phyloP scores from a whole-genome alignment of 2,113 vertebrate species.

The Pseudonaja textilis region DNA sequence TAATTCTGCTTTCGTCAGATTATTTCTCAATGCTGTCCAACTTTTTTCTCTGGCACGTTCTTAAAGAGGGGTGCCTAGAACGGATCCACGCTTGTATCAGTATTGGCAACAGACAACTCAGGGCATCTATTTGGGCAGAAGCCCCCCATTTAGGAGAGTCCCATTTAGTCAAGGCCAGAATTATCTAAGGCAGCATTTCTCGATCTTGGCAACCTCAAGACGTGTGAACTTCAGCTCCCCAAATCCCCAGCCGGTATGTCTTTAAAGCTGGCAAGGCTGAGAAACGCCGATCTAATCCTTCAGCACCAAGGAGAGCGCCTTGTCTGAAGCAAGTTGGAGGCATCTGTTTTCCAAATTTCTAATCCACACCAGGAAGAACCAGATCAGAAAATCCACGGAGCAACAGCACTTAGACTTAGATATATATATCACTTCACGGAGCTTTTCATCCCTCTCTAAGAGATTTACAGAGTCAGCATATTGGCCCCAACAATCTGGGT shows the following conservation, averaged over 20 bases:
- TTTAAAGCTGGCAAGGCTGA: neutral
- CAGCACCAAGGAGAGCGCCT: neutral
- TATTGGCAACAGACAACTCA: neutral
- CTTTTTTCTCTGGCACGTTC: neutral
- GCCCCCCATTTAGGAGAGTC: neutral
- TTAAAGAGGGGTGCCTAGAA: neutral
- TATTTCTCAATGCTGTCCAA: neutral
- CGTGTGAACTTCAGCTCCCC: neutral
- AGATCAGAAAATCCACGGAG: neutral
- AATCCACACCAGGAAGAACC: neutral
- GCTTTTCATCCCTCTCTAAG: too few relatives aligned
- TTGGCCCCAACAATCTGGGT: too few relatives aligned
- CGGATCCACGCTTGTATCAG: neutral
- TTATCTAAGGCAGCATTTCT: neutral
- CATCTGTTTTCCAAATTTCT: neutral
- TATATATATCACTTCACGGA: too few relatives aligned
- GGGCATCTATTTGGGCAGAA: neutral
- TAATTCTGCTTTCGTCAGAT: neutral
- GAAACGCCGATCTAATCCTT: neutral
- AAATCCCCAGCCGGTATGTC: neutral
- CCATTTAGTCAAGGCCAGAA: neutral
- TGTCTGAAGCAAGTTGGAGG: neutral
- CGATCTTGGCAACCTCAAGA: neutral
- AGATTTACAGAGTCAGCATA: too few relatives aligned
- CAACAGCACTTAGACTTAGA: too few relatives aligned